Evolutionary conservation across 2,797 vertebrate species (phyloP).

Genomic region (Platyrinchus mystaceus): DNA sequence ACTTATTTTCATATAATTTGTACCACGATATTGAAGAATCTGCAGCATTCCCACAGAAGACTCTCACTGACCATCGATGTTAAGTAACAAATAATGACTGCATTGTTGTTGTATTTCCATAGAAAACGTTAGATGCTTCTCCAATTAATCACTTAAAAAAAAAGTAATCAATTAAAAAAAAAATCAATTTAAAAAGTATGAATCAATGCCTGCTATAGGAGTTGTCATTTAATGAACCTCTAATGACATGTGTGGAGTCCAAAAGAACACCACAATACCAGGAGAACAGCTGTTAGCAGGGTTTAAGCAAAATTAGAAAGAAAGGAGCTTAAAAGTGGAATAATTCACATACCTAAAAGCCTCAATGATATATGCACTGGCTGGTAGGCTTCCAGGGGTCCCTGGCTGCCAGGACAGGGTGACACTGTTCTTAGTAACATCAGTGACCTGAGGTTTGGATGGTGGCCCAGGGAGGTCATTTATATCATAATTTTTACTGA

Average conservation of each 20-base stretch:
- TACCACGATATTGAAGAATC: not conserved
- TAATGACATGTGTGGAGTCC: not conserved
- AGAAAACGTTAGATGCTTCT: not conserved
- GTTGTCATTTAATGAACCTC: not conserved
- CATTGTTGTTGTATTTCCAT: not conserved
- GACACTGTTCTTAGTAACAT: constrained; percentile 97
- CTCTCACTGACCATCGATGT: not conserved
- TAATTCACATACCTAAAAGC: constrained; percentile 89
- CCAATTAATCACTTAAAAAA: constrained; percentile 9
- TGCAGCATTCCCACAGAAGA: not conserved
- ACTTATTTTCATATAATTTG: not conserved
- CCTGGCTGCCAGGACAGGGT: constrained; percentile 96
- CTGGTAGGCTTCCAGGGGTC: constrained; percentile 83
- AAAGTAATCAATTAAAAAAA: not conserved
- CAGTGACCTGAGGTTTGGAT: constrained; percentile 96
- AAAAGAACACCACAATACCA: not conserved
- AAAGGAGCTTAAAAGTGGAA: not conserved
- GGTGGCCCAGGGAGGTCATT: constrained; percentile 93
- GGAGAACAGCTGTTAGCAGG: not conserved
- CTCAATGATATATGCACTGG: constrained; percentile 93
- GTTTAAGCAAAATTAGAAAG: constrained; percentile 21
- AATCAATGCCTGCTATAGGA: not conserved
- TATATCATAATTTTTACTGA: constrained; percentile 88
- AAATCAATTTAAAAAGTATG: not conserved
- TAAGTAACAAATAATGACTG: not conserved